These are phyloP conservation scores for Acanthococcus lagerstroemiae DNA, from an alignment of 2,888 invertebrate genomes.

Conservation along the genomic window DNA sequence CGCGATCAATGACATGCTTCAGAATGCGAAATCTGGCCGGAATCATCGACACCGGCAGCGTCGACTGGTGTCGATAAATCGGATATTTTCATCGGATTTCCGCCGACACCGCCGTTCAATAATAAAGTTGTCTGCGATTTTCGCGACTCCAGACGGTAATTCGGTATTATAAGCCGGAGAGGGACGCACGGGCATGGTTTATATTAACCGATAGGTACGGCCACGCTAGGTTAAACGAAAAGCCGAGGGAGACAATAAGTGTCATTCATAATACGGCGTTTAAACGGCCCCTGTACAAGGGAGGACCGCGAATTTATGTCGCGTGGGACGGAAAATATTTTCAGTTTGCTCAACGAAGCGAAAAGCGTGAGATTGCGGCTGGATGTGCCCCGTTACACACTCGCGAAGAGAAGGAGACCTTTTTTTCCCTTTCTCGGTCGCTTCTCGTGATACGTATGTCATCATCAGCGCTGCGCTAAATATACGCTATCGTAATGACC, in stretches of 20 bases:
- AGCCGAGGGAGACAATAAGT: slow-evolving; percentile 29
- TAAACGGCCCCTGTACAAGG: slow-evolving; percentile 20
- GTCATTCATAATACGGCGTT: slow-evolving; percentile 31
- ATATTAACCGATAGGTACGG: slow-evolving; percentile 28
- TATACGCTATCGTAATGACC: slow-evolving; percentile 21
- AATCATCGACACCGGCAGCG: too few species aligned
- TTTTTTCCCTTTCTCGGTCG: not conserved
- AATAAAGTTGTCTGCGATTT: not conserved
- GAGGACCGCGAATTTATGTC: slow-evolving; percentile 28
- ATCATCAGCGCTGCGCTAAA: slow-evolving; percentile 21
- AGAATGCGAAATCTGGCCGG: too few species aligned
- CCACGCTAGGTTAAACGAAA: slow-evolving; percentile 26
- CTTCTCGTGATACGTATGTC: slow-evolving; percentile 15
- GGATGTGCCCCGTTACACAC: slow-evolving; percentile 28
- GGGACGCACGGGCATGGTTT: too few species aligned
- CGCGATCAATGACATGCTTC: too few species aligned
- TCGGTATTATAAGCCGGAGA: not conserved
- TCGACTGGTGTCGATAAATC: too few species aligned
- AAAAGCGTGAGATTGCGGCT: slow-evolving; percentile 31
- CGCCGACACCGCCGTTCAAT: not conserved
- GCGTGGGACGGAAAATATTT: slow-evolving; percentile 31
- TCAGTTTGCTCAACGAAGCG: slow-evolving; percentile 30
- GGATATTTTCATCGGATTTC: not conserved
- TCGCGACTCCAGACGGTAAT: not conserved
- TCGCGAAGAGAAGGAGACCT: not conserved